phyloP scores from a whole-genome alignment of 2,797 vertebrate genomes.

The Agapornis canus region DNA sequence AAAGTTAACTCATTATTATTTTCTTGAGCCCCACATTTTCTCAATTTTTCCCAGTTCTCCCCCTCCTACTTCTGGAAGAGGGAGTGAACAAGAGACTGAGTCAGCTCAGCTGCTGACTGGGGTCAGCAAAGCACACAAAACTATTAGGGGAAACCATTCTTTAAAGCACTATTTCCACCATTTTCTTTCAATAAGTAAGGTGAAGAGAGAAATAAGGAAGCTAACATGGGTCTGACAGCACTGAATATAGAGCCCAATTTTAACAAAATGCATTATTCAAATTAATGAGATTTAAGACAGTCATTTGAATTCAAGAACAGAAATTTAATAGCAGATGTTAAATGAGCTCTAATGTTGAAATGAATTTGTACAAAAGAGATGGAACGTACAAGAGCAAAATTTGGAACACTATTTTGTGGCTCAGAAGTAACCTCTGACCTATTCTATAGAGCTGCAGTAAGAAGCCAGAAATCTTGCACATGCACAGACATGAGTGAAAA shows the following conservation, averaged over 20 bases:
- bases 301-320: constrained; percentile 42
- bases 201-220: background rate
- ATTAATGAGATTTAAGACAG: constrained; percentile 41
- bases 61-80: background rate
- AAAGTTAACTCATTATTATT: background rate
- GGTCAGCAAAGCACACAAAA: background rate
- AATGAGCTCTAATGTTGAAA: background rate
- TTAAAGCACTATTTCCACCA: background rate
- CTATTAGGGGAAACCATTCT: background rate
- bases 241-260: constrained; percentile 25
- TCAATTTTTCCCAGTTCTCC: background rate
- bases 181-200: background rate
- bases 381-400: background rate
- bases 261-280: constrained; percentile 39
- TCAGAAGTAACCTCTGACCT: background rate
- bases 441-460: background rate
- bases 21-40: background rate
- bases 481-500: background rate
- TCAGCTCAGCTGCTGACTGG: background rate
- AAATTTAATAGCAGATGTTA: constrained; percentile 24
- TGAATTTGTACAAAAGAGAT: background rate
- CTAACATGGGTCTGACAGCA: background rate
- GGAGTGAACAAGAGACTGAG: fast-evolving
- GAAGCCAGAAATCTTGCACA: background rate
- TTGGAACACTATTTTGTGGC: background rate